These are phyloP conservation scores for Sternotherus odoratus DNA, from an alignment of 2,797 vertebrate species.

Conservation along the genomic window DNA sequence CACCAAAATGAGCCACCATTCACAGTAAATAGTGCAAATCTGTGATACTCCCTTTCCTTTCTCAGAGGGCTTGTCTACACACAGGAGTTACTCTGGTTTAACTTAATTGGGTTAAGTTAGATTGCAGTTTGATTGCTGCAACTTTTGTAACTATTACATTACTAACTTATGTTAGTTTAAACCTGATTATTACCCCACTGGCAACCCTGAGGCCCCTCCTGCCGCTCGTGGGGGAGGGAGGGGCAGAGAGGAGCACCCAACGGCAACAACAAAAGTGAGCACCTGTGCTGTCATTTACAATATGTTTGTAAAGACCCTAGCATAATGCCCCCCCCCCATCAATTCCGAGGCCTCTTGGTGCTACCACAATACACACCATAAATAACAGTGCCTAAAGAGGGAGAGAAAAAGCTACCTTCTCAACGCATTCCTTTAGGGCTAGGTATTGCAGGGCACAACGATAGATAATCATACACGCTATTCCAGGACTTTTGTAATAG, in stretches of 20 bases:
- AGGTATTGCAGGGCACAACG: not conserved
- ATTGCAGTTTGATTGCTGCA: no score
- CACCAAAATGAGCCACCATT: not conserved
- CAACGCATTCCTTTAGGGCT: not conserved
- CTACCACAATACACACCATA: not conserved
- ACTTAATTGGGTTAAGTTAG: no score
- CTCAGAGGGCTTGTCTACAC: no score
- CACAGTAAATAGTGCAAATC: not conserved
- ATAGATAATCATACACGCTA: rapidly evolving
- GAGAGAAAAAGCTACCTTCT: not conserved
- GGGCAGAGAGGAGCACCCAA: no score
- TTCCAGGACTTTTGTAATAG: rapidly evolving
- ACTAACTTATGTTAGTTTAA: no score
- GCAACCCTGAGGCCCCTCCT: no score
- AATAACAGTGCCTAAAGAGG: not conserved
- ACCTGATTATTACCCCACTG: no score
- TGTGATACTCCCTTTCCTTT: no score
- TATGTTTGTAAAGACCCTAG: rapidly evolving
- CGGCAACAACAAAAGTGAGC: rapidly evolving
- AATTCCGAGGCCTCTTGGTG: not conserved
- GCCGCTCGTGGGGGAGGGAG: not conserved
- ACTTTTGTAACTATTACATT: no score
- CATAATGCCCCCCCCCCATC: not conserved
- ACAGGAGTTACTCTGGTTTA: no score
- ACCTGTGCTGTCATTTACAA: rapidly evolving